Base-by-base conservation (phyloP, 2,113 vertebrate species). In the Podarcis cretensis region DNA sequence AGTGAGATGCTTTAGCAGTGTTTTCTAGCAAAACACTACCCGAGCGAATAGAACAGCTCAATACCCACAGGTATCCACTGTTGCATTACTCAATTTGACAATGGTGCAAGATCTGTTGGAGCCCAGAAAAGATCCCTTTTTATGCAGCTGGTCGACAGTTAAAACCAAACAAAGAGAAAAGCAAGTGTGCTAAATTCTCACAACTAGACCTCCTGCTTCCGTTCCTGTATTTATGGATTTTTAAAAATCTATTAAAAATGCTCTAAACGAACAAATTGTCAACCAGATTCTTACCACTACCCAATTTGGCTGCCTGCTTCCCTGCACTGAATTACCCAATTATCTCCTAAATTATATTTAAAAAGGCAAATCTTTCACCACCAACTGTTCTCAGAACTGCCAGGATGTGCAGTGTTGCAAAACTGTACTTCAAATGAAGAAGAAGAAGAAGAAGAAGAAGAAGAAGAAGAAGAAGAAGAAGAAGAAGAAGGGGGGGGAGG, bases 331-430 rank as follows among this genome's bases (percentile, higher is more conserved):
- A 97, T 96, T 96, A 96, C 95, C 95, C 96, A 97, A 97, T 97
- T 97, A 97, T 95, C 96, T 96, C 90, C 94, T 96, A 97, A 97
- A 97, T 97, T 97, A 97, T 96, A 86, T 79, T 57, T 16, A 57
- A 78, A 97, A 97, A 97, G 97, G 96, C 95, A 91, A 96, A 94
- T 96, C 96, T 96, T 97, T 95, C 92, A 91, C 94, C 93, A 96
- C 96, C 97, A 97, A 97, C 95, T 96, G 97, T 97, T 97, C 92
- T 8, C 92, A 93, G 94, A 91, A 94, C 94, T 93, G 94, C 94
- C 94, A 94, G 94, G 93, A 96, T 95, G 95, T 77, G 27, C 94
- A 91, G 85, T 93, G 94, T 95, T 96, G 96, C 96, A 97, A 97
- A 97, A 97, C 96, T 95, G 96, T 93, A 95, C 94, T 63, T 63